Evolutionary conservation across 2,113 vertebrate genomes (phyloP).

Genomic region (Pteronura brasiliensis): DNA sequence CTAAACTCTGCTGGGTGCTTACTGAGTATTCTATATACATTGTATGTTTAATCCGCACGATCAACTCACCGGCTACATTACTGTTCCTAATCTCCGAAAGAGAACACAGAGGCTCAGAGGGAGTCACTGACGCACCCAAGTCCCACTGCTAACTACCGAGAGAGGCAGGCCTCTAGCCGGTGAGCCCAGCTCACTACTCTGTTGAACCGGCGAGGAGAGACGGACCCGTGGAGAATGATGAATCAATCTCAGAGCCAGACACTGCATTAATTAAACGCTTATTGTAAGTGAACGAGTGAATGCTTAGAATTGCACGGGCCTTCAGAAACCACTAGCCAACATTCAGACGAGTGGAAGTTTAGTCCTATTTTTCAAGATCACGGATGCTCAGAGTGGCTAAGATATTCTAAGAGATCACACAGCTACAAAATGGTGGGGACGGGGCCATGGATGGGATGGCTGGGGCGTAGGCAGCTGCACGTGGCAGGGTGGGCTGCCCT

Average conservation of each 20-base stretch:
- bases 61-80: too few species aligned
- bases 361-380: background rate
- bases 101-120: background rate
- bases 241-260: background rate
- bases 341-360: background rate
- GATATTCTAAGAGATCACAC: background rate
- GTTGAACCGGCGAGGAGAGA: background rate
- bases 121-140: background rate
- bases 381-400: background rate
- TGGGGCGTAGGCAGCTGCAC: fast-evolving
- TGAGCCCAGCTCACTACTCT: background rate
- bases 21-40: background rate
- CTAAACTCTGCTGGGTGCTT: background rate
- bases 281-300: background rate
- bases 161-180: background rate
- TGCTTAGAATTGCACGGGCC: background rate
- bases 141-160: background rate
- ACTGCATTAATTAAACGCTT: background rate
- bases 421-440: background rate
- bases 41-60: background rate
- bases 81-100: background rate
- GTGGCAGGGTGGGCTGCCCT: fast-evolving
- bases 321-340: background rate
- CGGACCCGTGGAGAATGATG: background rate
- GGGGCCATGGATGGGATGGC: fast-evolving